These are phyloP conservation scores for Acipenser transmontanus DNA, from an alignment of 2,797 vertebrate species.

Conservation along the genomic window DNA sequence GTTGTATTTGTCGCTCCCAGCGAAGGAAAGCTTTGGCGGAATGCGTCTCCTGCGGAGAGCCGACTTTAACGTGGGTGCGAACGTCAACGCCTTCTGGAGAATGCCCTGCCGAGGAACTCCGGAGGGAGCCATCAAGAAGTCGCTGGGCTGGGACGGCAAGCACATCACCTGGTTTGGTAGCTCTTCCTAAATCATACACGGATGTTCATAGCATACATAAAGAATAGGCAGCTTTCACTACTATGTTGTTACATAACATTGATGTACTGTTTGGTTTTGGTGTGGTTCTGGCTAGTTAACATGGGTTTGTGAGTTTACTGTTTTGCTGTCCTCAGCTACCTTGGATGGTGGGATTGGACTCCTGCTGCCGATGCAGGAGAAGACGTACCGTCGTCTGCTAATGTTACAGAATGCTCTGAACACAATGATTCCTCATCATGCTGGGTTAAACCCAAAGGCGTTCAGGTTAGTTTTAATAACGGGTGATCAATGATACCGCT, in stretches of 20 bases:
- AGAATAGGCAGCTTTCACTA: no score
- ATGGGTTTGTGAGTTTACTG: neutral
- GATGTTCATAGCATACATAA: no score
- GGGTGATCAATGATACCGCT: neutral
- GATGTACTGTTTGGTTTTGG: no score
- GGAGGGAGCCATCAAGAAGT: conserved; percentile 68
- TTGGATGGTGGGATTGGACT: conserved; percentile 79
- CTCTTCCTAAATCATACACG: conserved; percentile 6
- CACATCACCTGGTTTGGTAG: conserved; percentile 89
- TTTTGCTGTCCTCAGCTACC: conserved; percentile 55
- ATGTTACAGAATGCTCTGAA: conserved; percentile 89
- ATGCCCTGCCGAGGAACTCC: conserved; percentile 75
- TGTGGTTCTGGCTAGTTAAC: neutral
- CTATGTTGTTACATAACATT: no score
- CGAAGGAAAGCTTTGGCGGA: conserved; percentile 87
- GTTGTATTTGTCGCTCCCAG: conserved; percentile 35
- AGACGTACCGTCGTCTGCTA: conserved; percentile 79
- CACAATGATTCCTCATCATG: conserved; percentile 81
- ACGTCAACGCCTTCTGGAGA: conserved; percentile 84
- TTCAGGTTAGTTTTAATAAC: conserved; percentile 62
- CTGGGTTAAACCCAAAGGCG: conserved; percentile 82
- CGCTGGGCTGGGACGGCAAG: conserved; percentile 82
- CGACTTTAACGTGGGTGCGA: conserved; percentile 75
- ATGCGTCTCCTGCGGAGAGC: conserved; percentile 80
- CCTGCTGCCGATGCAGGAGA: conserved; percentile 87